Evolutionary conservation across 2,113 vertebrate species (phyloP).

Genomic region (Chelonoidis abingdonii): DNA sequence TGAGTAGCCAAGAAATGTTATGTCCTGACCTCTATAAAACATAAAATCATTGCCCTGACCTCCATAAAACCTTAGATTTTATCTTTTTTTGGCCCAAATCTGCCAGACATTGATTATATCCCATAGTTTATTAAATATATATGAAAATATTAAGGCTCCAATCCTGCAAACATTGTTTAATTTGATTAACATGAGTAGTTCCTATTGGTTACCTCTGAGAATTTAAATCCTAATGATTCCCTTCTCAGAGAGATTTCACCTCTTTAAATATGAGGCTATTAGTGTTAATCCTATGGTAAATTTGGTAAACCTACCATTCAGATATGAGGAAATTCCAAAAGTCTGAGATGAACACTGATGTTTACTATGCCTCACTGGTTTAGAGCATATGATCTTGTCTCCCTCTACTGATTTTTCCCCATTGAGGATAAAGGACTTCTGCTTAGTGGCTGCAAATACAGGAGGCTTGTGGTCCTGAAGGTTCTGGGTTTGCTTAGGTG

Average conservation of each 20-base stretch:
- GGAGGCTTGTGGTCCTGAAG: neutral
- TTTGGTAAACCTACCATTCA: neutral
- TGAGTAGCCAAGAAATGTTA: neutral
- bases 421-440: neutral
- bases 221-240: neutral
- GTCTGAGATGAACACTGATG: neutral
- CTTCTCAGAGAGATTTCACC: neutral
- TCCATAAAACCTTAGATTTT: neutral
- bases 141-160: neutral
- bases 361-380: neutral
- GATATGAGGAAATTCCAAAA: neutral
- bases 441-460: neutral
- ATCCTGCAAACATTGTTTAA: neutral
- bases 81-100: neutral
- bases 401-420: neutral
- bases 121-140: neutral
- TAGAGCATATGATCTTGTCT: neutral
- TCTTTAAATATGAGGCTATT: neutral
- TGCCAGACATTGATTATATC: neutral
- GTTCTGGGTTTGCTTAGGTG: neutral
- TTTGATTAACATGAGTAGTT: neutral
- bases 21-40: neutral
- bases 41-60: no score
- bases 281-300: neutral
- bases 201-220: neutral